Evolutionary conservation across 2,113 vertebrate genomes (phyloP), one percentile per base, ranked within the genome.

Genomic region (Rhinopithecus roxellana): DNA sequence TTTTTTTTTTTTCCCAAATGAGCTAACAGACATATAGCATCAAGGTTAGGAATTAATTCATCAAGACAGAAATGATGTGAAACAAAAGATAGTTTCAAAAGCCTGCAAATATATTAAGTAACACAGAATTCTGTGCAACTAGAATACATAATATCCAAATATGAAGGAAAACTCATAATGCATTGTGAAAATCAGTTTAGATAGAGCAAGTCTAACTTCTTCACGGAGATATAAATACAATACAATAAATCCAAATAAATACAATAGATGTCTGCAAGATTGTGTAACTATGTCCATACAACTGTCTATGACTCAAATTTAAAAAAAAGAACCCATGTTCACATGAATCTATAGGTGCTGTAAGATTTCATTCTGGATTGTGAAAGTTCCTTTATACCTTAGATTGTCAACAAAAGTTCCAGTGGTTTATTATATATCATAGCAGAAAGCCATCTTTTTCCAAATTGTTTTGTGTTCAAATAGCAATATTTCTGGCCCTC

Each of bases 401-500:
- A 81, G 6, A 2, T 4, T 97, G 80, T 89, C 83, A 91, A 80
- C 96, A 98, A 96, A 97, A 88, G 23, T 94, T 70, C 9, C 91
- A 90, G 78, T 75, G 89, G 43, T 96, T 98, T 98, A 95, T 95
- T 97, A 90, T 78, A 55, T 88, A 18, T 61, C 87, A 38, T 10
- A 67, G 90, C 90, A 87, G 69, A 94, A 96, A 98, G 78, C 11
- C 89, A 87, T 72, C 90, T 35, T 97, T 98, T 89, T 88, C 38
- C 35, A 57, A 55, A 93, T 97, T 88, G 94, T 40, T 83, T 55
- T 94, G 5, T 97, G 61, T 88, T 96, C 83, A 97, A 89, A 97
- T 72, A 98, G 70, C 67, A 97, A 50, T 96, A 94, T 95, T 97
- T 98, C 85, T 96, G 89, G 45, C 82, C 92, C 95, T 97, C 90